Conservation (phyloP, 2,888 invertebrate species). For the Kryphioiulus occultus region DNA sequence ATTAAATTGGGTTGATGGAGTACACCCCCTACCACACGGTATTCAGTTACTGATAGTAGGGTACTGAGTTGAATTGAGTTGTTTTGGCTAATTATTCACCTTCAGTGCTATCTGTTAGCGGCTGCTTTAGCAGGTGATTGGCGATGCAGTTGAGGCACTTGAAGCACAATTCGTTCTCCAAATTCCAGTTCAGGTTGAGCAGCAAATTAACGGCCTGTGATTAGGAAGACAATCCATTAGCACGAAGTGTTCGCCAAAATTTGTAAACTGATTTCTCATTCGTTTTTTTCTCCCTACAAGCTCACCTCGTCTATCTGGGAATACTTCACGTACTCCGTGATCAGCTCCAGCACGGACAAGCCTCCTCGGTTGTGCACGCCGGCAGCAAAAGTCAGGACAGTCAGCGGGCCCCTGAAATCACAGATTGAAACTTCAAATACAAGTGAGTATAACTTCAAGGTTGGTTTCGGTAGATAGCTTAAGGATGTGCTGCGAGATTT, state of each 20-base stretch:
- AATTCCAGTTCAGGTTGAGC: constrained; percentile 78
- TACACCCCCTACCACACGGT: too few relatives aligned
- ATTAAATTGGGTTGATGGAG: too few relatives aligned
- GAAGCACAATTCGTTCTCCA: constrained; percentile 77
- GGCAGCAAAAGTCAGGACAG: constrained; percentile 59
- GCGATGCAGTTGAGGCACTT: constrained; percentile 77
- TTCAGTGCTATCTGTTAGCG: constrained; percentile 70
- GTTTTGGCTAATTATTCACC: too few relatives aligned
- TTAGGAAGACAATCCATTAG: background rate
- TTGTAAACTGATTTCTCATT: background rate
- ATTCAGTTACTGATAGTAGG: too few relatives aligned
- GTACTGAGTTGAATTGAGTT: too few relatives aligned
- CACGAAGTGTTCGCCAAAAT: background rate
- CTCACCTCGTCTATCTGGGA: constrained; percentile 69
- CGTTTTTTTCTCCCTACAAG: background rate
- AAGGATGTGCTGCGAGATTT: too few relatives aligned
- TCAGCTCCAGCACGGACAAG: constrained; percentile 70
- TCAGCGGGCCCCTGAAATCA: constrained; percentile 59
- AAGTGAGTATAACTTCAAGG: too few relatives aligned
- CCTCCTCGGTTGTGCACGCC: constrained; percentile 62
- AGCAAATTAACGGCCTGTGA: constrained; percentile 71
- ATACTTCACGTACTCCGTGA: constrained; percentile 71
- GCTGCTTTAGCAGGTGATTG: constrained; percentile 70
- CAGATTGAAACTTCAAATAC: background rate
- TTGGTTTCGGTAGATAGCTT: too few relatives aligned